Base-by-base conservation (phyloP, 2,888 invertebrate species). In the Phaedon cochleariae region DNA sequence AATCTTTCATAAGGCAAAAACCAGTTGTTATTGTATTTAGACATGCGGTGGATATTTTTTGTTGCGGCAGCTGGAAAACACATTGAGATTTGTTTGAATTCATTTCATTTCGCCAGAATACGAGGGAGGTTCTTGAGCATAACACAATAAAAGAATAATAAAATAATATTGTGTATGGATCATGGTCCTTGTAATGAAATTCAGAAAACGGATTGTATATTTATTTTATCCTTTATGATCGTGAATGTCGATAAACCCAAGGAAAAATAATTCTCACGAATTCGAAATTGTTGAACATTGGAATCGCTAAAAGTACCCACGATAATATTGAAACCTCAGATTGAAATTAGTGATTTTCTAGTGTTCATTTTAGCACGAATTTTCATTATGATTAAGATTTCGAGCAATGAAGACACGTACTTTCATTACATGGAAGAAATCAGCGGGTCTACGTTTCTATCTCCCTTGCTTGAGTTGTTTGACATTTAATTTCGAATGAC, bases 1-100 rank as follows among this genome's bases (percentile, higher is more conserved):
- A 15, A 41, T 41, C 31, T 34, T 34, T 10, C 31, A 34, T 34
- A 10, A 34, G 31, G 41, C 15, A 12, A 41, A 41, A 41, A n/a
- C 41, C 41, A 41, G 41, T 41, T 41, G 41, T 41, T 41, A 41
- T 41, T 41, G n/a, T 41, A 41, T 41, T 41, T 41, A 41, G 41
- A 41, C 55, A 57, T 57, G 45, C 57, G 45, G 57, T 57, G 57
- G 29, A 46, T 18, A 57, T 57, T 45, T 57, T 57, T 57, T 57
- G 45, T 45, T 17, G 45, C 45, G 26, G 6, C 57, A 55, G 20
- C 41, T 41, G 12, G 45, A 22, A 26, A 41, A 45, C 41, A 12
- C 45, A 37, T 37, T 57, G 22, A n/a, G 26, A 18, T 57, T 57
- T 57, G 55, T 45, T 41, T 41, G 41, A 15, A 41, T 34, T 2